A percentile compares a stretch with the other conserved stretches of the same genome.
Conservation (phyloP, 2,888 invertebrate genomes). For the Andrena minutula region DNA sequence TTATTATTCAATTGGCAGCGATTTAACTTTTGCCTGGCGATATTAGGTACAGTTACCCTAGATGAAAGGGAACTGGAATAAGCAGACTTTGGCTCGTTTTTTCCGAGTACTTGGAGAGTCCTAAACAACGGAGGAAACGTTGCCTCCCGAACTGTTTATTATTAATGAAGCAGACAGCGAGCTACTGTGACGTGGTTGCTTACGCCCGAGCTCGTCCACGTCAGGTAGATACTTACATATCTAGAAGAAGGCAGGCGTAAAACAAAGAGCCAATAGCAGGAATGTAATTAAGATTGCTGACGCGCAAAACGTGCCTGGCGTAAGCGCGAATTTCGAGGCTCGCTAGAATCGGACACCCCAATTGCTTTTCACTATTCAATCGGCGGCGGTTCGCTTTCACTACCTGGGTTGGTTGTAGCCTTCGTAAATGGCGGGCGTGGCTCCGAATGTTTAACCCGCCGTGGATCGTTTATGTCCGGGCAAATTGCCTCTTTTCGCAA, state of each 20-base stretch:
- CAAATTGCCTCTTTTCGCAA: no score
- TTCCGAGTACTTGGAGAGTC: neutral
- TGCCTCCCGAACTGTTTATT: conserved; percentile 45
- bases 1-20: no score
- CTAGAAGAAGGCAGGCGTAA: conserved; percentile 14
- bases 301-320: neutral
- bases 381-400: no score
- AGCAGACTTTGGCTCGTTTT: neutral
- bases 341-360: neutral
- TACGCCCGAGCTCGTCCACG: conserved; percentile 65
- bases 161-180: conserved; percentile 70
- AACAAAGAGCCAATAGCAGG: conserved; percentile 20
- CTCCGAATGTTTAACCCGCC: no score
- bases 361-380: conserved; percentile 6
- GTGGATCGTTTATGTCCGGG: no score
- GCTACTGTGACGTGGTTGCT: conserved; percentile 71
- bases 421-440: no score
- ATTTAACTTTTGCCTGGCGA: no score
- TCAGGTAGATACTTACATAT: conserved; percentile 55
- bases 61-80: neutral
- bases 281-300: conserved; percentile 29
- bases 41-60: no score
- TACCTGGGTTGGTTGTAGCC: no score
- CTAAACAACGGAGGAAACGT: conserved; percentile 21
- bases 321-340: neutral